Evolutionary conservation across 2,797 vertebrate species (phyloP), one percentile per base, ranked within the genome.

Genomic region (Scomberomorus guttatus): DNA sequence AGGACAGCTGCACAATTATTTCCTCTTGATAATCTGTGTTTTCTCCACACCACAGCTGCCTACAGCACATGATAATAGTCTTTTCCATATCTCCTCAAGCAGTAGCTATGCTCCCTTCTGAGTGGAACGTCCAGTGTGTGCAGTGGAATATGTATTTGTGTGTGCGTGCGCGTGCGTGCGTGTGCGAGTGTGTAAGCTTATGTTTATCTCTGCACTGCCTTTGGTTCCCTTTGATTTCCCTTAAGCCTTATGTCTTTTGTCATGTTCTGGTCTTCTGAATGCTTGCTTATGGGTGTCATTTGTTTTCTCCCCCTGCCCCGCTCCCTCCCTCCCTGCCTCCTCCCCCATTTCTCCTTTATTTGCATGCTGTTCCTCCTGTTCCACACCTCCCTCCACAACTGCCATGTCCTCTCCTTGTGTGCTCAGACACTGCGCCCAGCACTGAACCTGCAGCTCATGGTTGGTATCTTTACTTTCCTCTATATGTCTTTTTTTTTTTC

Each of bases 381-480:
- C 95, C 96, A 94, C 96, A 96, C 96, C 96, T 97, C 97, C 97
- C 85, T 91, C 92, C 89, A 82, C 92, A 77, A 90, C 93, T 70
- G 84, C 90, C 91, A 85, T 96, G 96, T 96, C 96, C 96, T 96
- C 96, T 97, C 96, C 96, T 87, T 93, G 93, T 94, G 97, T 96
- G 97, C 97, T 97, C 98, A 99, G 98, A 99, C 95, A 96, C 97
- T 93, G 95, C 97, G 96, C 97, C 97, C 97, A 97, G 97, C 96
- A 97, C 97, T 96, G 98, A 99, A 95, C 97, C 97, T 65, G 97
- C 98, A 94, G 97, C 97, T 97, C 98, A 99, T 97, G 98, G 98
- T 99, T 98, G 97, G 98, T 99, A 99, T 96, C 96, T 97, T 96
- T 95, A 96, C 89, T 94, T 95, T 97, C 95, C 92, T 93, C 83